Evolutionary conservation across 2,113 vertebrate genomes (phyloP).

Genomic region (Scomber scombrus): DNA sequence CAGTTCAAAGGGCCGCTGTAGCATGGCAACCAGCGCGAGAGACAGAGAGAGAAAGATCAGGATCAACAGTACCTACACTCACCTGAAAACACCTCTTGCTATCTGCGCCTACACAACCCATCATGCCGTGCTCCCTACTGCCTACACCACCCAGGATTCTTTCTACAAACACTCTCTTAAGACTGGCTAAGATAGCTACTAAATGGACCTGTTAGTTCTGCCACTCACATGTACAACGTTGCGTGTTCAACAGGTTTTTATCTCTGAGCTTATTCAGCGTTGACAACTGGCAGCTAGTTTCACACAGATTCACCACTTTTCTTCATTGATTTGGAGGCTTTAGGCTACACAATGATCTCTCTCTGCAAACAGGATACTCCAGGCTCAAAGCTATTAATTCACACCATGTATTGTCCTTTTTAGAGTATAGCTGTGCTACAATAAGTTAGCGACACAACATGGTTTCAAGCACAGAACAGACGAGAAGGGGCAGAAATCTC

Average conservation of each 20-base stretch:
- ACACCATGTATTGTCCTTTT: conserved; percentile 1
- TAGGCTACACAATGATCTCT: conserved; percentile 23
- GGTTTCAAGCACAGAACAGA: conserved; percentile 60
- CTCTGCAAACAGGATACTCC: conserved; percentile 3
- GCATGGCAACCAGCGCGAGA: conserved; percentile 51
- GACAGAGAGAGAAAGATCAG: conserved; percentile 33
- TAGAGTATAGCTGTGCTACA: conserved; percentile 30
- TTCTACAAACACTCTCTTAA: conserved; percentile 15
- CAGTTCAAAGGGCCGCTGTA: conserved; percentile 99
- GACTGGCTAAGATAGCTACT: conserved; percentile 47
- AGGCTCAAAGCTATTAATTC: conserved; percentile 7
- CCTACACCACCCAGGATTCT: conserved; percentile 56
- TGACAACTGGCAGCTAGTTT: conserved; percentile 79
- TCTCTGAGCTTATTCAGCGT: conserved; percentile 60
- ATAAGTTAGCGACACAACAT: conserved; percentile 30
- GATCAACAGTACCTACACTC: conserved; percentile 50
- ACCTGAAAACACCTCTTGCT: conserved; percentile 54
- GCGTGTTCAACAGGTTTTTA: conserved; percentile 22
- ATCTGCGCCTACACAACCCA: conserved; percentile 61
- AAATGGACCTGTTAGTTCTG: conserved; percentile 40
- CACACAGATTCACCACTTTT: conserved; percentile 57
- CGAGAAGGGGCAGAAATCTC: conserved; percentile 16
- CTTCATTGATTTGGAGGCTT: conserved; percentile 25
- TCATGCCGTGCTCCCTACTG: conserved; percentile 59
- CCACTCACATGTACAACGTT: conserved; percentile 22